These are phyloP conservation scores for Gordius sp. DNA, from an alignment of 2,888 invertebrate species.

Conservation along the genomic window DNA sequence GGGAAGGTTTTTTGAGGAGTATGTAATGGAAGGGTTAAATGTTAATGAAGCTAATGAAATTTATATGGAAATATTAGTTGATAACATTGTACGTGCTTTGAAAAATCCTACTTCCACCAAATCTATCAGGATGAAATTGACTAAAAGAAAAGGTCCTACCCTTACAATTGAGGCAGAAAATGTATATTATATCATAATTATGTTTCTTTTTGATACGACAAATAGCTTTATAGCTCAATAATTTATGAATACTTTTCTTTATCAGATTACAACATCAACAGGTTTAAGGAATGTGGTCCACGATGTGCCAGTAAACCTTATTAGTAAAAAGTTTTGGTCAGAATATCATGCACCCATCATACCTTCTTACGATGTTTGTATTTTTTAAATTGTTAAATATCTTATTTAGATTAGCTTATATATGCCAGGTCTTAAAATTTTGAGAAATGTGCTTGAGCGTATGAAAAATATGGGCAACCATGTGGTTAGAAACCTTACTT, in stretches of 20 bases:
- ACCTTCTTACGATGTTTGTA: background rate
- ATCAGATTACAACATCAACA: no score
- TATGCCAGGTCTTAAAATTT: no score
- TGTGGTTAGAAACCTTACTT: no score
- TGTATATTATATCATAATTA: no score
- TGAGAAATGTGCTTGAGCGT: no score
- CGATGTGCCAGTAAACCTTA: conserved; percentile 4
- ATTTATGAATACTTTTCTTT: no score
- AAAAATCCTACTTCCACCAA: conserved; percentile 1
- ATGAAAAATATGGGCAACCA: no score
- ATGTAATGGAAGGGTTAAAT: background rate
- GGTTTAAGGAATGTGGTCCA: no score
- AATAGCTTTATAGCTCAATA: no score
- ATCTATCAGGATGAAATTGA: background rate
- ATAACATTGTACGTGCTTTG: background rate
- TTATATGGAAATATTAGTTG: conserved; percentile 12
- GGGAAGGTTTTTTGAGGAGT: conserved; percentile 3
- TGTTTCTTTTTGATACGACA: no score
- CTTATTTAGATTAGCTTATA: no score
- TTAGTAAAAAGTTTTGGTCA: background rate
- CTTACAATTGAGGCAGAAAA: conserved; percentile 5
- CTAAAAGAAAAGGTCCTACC: conserved; percentile 5
- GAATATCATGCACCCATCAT: background rate
- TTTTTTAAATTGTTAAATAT: no score
- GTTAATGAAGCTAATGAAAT: conserved; percentile 4